A percentile compares a stretch with the other conserved stretches of the same genome.
phyloP scores from a whole-genome alignment of 2,888 invertebrate genomes.

The Megamerina dolium region DNA sequence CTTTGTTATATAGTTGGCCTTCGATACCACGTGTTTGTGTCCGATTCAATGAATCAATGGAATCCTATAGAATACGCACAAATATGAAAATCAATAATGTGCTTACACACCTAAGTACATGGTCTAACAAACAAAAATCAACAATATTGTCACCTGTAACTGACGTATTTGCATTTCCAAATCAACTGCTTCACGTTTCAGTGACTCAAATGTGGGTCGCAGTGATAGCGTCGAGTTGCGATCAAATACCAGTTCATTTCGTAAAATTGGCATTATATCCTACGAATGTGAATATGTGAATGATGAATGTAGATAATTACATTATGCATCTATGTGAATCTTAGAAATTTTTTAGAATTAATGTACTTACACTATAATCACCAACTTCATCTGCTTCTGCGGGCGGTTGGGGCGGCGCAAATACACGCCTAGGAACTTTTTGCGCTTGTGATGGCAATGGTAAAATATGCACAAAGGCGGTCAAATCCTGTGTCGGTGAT shows the following conservation, averaged over 20 bases:
- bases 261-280: slow-evolving; percentile 69
- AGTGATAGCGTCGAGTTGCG: slow-evolving; percentile 66
- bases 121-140: slow-evolving; percentile 6
- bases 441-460: slow-evolving; percentile 52
- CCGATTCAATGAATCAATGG: slow-evolving; percentile 73
- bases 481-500: slow-evolving; percentile 52
- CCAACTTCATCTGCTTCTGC: slow-evolving; percentile 48
- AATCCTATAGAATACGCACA: slow-evolving; percentile 54
- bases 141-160: slow-evolving; percentile 54
- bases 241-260: slow-evolving; percentile 79
- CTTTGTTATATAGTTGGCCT: slow-evolving; percentile 82
- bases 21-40: slow-evolving; percentile 74
- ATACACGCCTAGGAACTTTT: slow-evolving; percentile 49
- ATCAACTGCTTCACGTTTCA: slow-evolving; percentile 76
- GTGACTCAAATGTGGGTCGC: slow-evolving; percentile 67
- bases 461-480: slow-evolving; percentile 68
- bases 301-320: too few species aligned
- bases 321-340: too few species aligned
- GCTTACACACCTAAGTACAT: background rate
- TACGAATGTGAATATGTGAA: slow-evolving; percentile 39
- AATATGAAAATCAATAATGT: background rate
- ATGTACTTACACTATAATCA: slow-evolving; percentile 50
- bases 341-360: too few species aligned
- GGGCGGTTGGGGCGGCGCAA: slow-evolving; percentile 67
- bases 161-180: slow-evolving; percentile 83